Evolutionary conservation across 1,140 invertebrate genomes (phyloP).

Genomic region (Dolichoris vasculosae): DNA sequence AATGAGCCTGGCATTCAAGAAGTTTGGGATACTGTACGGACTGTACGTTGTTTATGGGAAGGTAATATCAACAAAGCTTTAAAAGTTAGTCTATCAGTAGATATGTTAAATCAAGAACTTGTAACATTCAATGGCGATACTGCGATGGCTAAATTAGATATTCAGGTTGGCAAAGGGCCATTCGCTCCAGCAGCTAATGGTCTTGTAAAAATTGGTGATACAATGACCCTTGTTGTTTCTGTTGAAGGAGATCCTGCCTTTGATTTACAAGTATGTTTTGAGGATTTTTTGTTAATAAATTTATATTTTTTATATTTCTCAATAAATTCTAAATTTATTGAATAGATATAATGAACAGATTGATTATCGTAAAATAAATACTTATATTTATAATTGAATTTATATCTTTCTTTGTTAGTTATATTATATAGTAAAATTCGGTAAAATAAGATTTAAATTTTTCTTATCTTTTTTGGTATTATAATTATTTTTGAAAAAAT

Average conservation of each 20-base stretch:
- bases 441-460: no score
- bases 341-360: no score
- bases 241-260: constrained; percentile 87
- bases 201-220: constrained; percentile 87
- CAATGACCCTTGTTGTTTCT: constrained; percentile 87
- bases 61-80: constrained; percentile 85
- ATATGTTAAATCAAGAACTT: constrained; percentile 86
- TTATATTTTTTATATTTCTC: no score
- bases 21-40: constrained; percentile 86
- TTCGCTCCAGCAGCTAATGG: constrained; percentile 85
- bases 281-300: no score
- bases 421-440: no score
- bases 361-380: no score
- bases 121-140: constrained; percentile 90
- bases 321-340: no score
- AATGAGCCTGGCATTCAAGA: constrained; percentile 88
- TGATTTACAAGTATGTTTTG: constrained; percentile 78
- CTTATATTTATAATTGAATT: no score
- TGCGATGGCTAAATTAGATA: constrained; percentile 85
- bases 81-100: constrained; percentile 84
- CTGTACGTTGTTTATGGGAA: constrained; percentile 88
- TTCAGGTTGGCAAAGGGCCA: constrained; percentile 86
- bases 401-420: no score
- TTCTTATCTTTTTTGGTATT: no score
- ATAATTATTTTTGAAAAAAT: no score